phyloP scores from a whole-genome alignment of 2,888 invertebrate species.

The Pomacea canaliculata region DNA sequence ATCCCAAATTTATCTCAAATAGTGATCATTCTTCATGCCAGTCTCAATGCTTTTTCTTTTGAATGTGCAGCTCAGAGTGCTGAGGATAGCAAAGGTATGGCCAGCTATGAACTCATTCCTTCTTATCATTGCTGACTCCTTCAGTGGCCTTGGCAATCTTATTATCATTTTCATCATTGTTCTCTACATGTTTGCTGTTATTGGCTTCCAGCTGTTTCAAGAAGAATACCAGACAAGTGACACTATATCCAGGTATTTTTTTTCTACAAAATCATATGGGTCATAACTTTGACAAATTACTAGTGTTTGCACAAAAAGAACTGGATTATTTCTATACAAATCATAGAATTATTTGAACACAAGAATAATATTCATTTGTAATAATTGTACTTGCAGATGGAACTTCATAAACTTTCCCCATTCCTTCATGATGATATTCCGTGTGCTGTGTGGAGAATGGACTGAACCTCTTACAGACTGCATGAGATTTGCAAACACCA shows the following conservation, averaged over 20 bases:
- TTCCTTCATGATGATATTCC: slow-evolving; percentile 98
- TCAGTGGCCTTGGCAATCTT: slow-evolving; percentile 88
- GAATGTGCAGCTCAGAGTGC: slow-evolving; percentile 83
- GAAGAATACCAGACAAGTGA: neutral
- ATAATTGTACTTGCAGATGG: slow-evolving; percentile 76
- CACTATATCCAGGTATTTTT: slow-evolving; percentile 2
- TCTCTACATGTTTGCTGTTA: slow-evolving; percentile 87
- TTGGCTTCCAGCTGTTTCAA: slow-evolving; percentile 96
- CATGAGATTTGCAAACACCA: slow-evolving; percentile 81
- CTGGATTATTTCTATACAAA: too few relatives aligned
- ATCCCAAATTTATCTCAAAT: too few relatives aligned
- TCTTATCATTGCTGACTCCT: slow-evolving; percentile 94
- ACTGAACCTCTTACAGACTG: slow-evolving; percentile 98
- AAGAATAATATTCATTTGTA: too few relatives aligned
- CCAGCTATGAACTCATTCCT: slow-evolving; percentile 96
- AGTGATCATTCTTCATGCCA: too few relatives aligned
- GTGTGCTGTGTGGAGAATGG: slow-evolving; percentile 97
- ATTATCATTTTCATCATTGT: slow-evolving; percentile 23
- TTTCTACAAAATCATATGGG: too few relatives aligned
- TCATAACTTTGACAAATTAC: too few relatives aligned
- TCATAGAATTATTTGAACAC: too few relatives aligned
- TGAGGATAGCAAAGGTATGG: slow-evolving; percentile 97
- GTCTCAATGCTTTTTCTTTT: slow-evolving; percentile 9
- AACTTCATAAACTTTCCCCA: slow-evolving; percentile 97
- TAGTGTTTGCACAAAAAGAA: too few relatives aligned